Evolutionary conservation across 2,888 invertebrate genomes (phyloP).

Genomic region (Malthinus flaveolus): DNA sequence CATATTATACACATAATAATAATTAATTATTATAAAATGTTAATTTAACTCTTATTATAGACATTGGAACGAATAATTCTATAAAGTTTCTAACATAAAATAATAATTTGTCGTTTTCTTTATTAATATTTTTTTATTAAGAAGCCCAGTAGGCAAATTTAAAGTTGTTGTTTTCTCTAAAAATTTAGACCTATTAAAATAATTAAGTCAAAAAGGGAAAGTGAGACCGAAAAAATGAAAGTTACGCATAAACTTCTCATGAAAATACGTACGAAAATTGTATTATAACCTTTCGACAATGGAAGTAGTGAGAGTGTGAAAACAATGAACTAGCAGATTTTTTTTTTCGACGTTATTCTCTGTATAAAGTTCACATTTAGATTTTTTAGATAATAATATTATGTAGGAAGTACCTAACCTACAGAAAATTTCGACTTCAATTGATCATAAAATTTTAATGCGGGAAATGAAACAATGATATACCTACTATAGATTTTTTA

Average conservation of each 20-base stretch:
- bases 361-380: slow-evolving; percentile 12
- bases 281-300: slow-evolving; percentile 20
- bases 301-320: slow-evolving; percentile 32
- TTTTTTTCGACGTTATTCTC: slow-evolving; percentile 5
- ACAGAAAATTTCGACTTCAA: too few relatives aligned
- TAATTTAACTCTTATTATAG: too few relatives aligned
- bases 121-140: neutral
- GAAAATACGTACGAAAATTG: slow-evolving; percentile 31
- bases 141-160: neutral
- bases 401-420: slow-evolving; percentile 5
- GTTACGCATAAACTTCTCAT: slow-evolving; percentile 34
- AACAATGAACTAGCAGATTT: slow-evolving; percentile 16
- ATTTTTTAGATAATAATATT: slow-evolving; percentile 13
- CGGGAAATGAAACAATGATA: slow-evolving; percentile 7
- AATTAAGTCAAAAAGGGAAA: slow-evolving; percentile 29
- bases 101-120: neutral
- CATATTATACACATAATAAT: too few relatives aligned
- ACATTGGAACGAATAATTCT: too few relatives aligned
- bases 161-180: slow-evolving; percentile 4
- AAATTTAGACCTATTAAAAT: slow-evolving; percentile 1
- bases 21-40: too few relatives aligned
- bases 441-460: slow-evolving; percentile 9
- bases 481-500: too few relatives aligned
- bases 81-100: too few relatives aligned
- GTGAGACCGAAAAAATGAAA: slow-evolving; percentile 34